Percentiles rank a stretch among this genome's conserved stretches.
phyloP scores from a whole-genome alignment of 2,113 vertebrate genomes.

The Setophaga coronata region DNA sequence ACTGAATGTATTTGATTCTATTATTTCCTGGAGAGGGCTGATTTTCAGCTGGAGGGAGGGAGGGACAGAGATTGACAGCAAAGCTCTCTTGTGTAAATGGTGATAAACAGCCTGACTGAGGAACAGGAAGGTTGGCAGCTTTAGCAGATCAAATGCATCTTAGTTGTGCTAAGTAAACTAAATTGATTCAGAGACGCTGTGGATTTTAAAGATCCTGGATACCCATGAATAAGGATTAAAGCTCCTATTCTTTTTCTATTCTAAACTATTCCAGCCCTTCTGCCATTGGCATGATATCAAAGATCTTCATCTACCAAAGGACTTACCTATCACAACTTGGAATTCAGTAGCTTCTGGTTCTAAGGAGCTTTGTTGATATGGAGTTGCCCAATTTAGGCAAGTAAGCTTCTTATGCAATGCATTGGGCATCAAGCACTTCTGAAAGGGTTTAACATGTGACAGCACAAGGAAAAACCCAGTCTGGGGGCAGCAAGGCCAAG shows the following conservation, averaged over 20 bases:
- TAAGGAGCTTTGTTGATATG: background rate
- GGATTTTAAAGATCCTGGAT: background rate
- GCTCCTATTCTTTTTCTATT: background rate
- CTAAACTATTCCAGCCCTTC: background rate
- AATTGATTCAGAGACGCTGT: background rate
- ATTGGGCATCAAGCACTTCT: background rate
- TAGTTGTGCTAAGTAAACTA: background rate
- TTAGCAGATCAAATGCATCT: background rate
- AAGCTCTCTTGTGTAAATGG: background rate
- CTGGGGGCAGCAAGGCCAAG: background rate
- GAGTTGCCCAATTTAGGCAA: background rate
- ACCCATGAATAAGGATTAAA: slow-evolving; percentile 5
- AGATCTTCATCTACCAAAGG: background rate
- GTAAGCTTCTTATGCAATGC: background rate
- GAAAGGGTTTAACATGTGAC: background rate
- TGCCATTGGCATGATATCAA: background rate
- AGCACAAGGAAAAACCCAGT: background rate
- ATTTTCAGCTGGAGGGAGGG: background rate
- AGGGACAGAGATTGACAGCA: background rate
- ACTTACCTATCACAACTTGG: background rate
- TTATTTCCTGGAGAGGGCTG: background rate
- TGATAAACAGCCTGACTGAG: background rate
- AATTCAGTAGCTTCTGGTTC: slow-evolving; percentile 16
- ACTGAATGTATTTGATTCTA: background rate
- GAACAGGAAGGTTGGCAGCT: background rate